Evolutionary conservation across 1,140 invertebrate species (phyloP).

Genomic region (Callitettix versicolor): DNA sequence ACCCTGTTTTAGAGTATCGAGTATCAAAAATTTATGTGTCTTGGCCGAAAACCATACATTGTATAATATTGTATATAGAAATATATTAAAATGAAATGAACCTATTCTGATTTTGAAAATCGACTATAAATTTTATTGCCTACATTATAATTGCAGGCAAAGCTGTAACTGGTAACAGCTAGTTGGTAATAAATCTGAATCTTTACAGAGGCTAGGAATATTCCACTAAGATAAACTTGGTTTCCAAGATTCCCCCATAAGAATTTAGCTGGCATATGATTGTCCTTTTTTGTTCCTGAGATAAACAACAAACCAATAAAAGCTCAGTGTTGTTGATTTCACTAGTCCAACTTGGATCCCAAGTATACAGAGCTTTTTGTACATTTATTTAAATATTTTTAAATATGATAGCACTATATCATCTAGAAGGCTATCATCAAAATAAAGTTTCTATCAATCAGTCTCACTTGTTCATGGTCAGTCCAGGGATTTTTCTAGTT

Average conservation of each 20-base stretch:
- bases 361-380: not conserved
- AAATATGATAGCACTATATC: not conserved
- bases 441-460: not conserved
- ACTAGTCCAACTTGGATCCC: not conserved
- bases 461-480: not conserved
- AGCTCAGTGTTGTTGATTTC: not conserved
- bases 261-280: not conserved
- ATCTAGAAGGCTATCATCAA: no score
- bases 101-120: no score
- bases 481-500: no score
- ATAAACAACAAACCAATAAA: not conserved
- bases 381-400: not conserved
- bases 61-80: no score
- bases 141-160: no score
- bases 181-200: conserved; percentile 29
- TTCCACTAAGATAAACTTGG: not conserved
- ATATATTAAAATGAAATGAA: no score
- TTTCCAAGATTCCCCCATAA: not conserved
- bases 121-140: no score
- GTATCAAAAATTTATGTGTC: no score
- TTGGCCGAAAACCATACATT: no score
- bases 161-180: no score
- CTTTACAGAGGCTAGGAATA: conserved; percentile 14
- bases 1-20: no score
- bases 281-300: not conserved